Evolutionary conservation across 2,888 invertebrate species (phyloP), one percentile per base, ranked within the genome.

Genomic region (Lycophotia porphyrea): DNA sequence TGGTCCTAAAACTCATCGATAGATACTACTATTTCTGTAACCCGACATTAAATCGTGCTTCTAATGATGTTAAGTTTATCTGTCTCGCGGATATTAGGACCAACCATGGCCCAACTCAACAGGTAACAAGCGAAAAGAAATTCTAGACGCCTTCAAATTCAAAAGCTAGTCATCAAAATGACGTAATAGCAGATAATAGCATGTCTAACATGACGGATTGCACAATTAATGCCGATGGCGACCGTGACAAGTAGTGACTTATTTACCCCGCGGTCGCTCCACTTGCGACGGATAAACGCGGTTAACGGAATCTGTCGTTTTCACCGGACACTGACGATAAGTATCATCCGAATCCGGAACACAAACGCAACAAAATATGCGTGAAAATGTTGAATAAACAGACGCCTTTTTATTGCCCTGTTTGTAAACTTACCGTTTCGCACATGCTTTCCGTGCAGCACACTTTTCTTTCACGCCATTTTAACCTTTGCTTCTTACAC

Each of bases 241-340:
- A 80, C 65, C 71, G 65, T 71, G 74, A 71, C 78, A 68, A 76
- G 67, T 74, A 81, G 87, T 86, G 82, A 86, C 82, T 88, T 88
- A 87, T 88, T 87, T 81, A 87, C 81, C 80, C 77, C 77, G 71
- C 77, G 52, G 61, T 76, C 78, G 88, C 85, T 88, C 90, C 76
- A 90, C 87, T 88, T 87, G 83, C 81, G 75, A 71, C 87, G 83
- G 87, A 85, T 83, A 83, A 72, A 76, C 71, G 49, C 76, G 66
- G 84, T 49, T 92, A 92, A 93, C 92, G 93, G 92, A 90, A 90
- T 90, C 89, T 78, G 88, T 86, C 89, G 90, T 91, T 92, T 92
- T 91, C 92, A 89, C 91, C 88, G 86, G 84, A 81, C 84, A 84
- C 84, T 78, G 67, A 70, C 74, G 82, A 82, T 81, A 84, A 81